Conservation (phyloP, 2,888 invertebrate species). For the Drosophila barbarae region DNA sequence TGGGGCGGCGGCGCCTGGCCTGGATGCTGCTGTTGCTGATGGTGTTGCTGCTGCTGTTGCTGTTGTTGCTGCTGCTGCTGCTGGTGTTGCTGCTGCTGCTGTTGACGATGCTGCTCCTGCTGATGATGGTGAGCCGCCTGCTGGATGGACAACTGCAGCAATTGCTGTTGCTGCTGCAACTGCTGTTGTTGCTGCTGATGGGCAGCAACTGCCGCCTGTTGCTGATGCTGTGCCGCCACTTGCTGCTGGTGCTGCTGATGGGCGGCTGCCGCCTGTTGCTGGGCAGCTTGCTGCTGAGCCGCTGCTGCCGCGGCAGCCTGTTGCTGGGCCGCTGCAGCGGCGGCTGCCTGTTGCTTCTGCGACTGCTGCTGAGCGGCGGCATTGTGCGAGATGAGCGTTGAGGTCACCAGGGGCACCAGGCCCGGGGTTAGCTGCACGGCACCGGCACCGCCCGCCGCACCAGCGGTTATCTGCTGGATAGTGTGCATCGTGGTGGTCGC, state of each 20-base stretch:
- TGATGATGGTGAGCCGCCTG: constrained; percentile 75
- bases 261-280: constrained; percentile 65
- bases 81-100: constrained; percentile 70
- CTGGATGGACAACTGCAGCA: constrained; percentile 68
- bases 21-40: constrained; percentile 68
- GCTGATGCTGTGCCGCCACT: constrained; percentile 67
- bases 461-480: constrained; percentile 79
- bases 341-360: constrained; percentile 70
- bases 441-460: constrained; percentile 71
- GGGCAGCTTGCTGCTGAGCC: constrained; percentile 71
- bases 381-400: constrained; percentile 79
- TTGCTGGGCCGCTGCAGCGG: constrained; percentile 64
- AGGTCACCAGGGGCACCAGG: constrained; percentile 78
- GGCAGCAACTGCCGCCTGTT: constrained; percentile 64
- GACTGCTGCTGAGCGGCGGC: constrained; percentile 69
- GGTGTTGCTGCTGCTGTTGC: constrained; percentile 66
- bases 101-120: constrained; percentile 73
- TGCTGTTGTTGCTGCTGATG: constrained; percentile 75
- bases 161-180: constrained; percentile 69
- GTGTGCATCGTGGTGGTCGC: constrained; percentile 79
- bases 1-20: constrained; percentile 66
- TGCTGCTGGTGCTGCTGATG: constrained; percentile 71
- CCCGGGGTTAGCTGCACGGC: constrained; percentile 76
- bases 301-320: constrained; percentile 63
- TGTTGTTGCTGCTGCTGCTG: constrained; percentile 74